Conservation (phyloP, 2,797 vertebrate species). For the Orestias chungarensis region DNA sequence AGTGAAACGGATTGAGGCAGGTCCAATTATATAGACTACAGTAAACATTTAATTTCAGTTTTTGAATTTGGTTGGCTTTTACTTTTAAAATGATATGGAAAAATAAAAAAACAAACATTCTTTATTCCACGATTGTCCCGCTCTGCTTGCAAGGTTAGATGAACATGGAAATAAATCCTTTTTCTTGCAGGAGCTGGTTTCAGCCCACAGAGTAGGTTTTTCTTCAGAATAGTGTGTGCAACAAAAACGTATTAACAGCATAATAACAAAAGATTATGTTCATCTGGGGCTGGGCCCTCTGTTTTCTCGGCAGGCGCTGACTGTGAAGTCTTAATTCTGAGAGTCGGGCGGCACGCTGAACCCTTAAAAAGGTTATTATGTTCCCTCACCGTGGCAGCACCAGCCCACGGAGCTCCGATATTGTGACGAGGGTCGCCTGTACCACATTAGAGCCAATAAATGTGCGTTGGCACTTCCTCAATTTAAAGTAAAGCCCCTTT, state of each 20-base stretch:
- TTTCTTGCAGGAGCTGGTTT: slow-evolving; percentile 31
- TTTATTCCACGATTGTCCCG: slow-evolving; percentile 31
- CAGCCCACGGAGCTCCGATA: slow-evolving; percentile 62
- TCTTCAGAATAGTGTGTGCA: slow-evolving; percentile 70
- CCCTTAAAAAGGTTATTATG: slow-evolving; percentile 84
- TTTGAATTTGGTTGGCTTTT: not conserved
- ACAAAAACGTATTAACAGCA: slow-evolving; percentile 79
- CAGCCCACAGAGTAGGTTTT: slow-evolving; percentile 54
- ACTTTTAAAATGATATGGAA: not conserved
- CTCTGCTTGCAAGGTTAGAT: slow-evolving; percentile 64
- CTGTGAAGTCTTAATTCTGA: slow-evolving; percentile 81
- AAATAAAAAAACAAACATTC: slow-evolving; percentile 23
- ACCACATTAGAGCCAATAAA: slow-evolving; percentile 88
- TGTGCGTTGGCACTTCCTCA: slow-evolving; percentile 88
- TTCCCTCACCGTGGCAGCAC: slow-evolving; percentile 74
- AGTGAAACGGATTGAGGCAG: slow-evolving; percentile 60
- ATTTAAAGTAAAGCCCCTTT: slow-evolving; percentile 87
- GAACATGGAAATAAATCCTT: slow-evolving; percentile 55
- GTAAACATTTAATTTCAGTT: not conserved
- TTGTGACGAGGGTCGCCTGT: slow-evolving; percentile 74
- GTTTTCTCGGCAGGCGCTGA: slow-evolving; percentile 70
- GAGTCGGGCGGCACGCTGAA: slow-evolving; percentile 66
- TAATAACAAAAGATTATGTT: slow-evolving; percentile 85
- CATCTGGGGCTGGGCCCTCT: slow-evolving; percentile 73
- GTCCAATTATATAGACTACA: slow-evolving; percentile 23